Conservation (phyloP, 2,888 invertebrate genomes). For the Archaeoteleia sp. region DNA sequence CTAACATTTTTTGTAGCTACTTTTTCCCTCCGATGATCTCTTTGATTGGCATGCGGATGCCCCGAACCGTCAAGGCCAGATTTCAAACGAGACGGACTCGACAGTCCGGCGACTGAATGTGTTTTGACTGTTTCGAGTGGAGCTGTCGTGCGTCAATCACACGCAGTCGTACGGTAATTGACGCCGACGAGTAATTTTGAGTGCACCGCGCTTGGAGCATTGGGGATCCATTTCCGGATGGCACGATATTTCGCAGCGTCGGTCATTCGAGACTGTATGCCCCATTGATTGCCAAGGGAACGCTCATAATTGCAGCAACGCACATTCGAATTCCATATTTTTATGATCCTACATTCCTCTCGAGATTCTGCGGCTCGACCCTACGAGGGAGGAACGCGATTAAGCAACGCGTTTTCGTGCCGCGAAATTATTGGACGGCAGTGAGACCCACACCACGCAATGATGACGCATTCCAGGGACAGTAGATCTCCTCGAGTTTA, state of each 20-base stretch:
- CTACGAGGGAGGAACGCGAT: constrained; percentile 56
- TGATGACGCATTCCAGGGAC: constrained; percentile 63
- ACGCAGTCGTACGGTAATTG: constrained; percentile 59
- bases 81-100: constrained; percentile 52
- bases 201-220: constrained; percentile 36
- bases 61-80: constrained; percentile 63
- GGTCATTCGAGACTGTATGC: constrained; percentile 29
- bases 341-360: constrained; percentile 41
- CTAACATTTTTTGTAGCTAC: constrained; percentile 6
- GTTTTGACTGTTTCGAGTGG: constrained; percentile 72
- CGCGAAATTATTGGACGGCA: constrained; percentile 61
- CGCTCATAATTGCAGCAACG: constrained; percentile 41
- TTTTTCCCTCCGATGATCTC: constrained; percentile 29
- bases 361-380: constrained; percentile 32
- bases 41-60: constrained; percentile 42
- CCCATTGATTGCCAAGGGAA: constrained; percentile 34
- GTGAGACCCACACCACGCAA: constrained; percentile 54
- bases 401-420: constrained; percentile 60
- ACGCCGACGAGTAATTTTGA: constrained; percentile 67
- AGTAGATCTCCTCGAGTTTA: too few species aligned
- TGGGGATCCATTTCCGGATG: constrained; percentile 27
- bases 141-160: constrained; percentile 70
- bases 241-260: constrained; percentile 9
- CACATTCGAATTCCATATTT: constrained; percentile 24
- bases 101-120: constrained; percentile 54